Base-by-base conservation (phyloP, 2,888 invertebrate species). In the Macroteleia sp. region DNA sequence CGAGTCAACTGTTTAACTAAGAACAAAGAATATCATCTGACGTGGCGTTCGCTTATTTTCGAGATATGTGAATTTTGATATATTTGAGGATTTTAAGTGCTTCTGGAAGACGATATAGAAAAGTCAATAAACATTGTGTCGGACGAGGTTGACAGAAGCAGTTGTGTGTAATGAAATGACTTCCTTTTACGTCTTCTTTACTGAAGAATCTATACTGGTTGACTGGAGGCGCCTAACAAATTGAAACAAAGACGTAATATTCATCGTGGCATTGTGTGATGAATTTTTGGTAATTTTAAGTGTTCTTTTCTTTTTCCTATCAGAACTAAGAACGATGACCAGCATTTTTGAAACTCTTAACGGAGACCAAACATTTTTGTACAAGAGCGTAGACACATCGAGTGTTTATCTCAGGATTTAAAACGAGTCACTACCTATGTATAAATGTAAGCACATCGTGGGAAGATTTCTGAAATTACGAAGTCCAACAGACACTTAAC, bases 321-420 rank as follows among this genome's bases (percentile, higher is more conserved):
- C 64, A 56, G 44, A 52, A 54, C 46, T 41, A 42, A 71, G 42
- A 17, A 70, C 42, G 62, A 77, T 77, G 77, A 77, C 77, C 69
- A 52, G 78, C 78, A 74, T 41, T 74, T 78, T 78, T 39, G 25
- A 25, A 20, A n/a, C 69, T 41, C 79, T 81, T 78, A 81, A 83
- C 79, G 81, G 81, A 77, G 82, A 86, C 85, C 88, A 88, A 89
- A 88, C 84, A 88, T 85, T 86, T 86, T 87, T 69, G 80, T 83
- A 86, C 83, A 85, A 80, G 83, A 83, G 81, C 82, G 83, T 82
- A 87, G 88, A 86, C 84, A 79, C 82, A 57, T 85, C 81, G 83
- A 90, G 90, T 90, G 88, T 90, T 89, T 90, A 88, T 82, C 67
- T 73, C 82, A 46, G 41, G 74, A 62, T 71, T 74, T 59, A 59